phyloP scores from a whole-genome alignment of 2,797 vertebrate species.

The Acanthurus tractus region DNA sequence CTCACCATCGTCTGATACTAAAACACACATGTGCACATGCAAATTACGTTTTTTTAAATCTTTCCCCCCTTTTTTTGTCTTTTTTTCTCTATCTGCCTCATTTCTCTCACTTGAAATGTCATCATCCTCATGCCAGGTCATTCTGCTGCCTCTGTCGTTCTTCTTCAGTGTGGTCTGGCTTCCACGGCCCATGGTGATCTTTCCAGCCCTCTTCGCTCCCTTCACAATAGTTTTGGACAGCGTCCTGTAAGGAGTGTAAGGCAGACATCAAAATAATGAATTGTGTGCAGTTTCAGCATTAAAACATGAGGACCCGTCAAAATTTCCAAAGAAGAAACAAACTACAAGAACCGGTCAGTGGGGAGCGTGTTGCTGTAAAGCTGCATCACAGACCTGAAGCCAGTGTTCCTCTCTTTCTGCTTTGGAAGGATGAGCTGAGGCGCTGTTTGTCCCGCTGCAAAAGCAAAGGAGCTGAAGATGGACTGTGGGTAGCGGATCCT shows the following conservation, averaged over 20 bases:
- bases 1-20: slow-evolving; percentile 98
- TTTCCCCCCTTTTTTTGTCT: background rate
- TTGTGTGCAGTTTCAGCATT: background rate
- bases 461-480: slow-evolving; percentile 95
- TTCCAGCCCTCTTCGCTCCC: slow-evolving; percentile 95
- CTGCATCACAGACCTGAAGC: slow-evolving; percentile 89
- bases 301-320: background rate
- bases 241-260: slow-evolving; percentile 83
- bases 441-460: slow-evolving; percentile 93
- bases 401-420: slow-evolving; percentile 97
- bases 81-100: background rate
- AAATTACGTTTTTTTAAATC: background rate
- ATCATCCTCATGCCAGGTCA: slow-evolving; percentile 94
- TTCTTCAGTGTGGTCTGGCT: slow-evolving; percentile 93
- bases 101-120: slow-evolving; percentile 91
- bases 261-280: slow-evolving; percentile 26
- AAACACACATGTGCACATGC: slow-evolving; percentile 1
- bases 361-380: background rate
- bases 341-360: background rate
- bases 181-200: slow-evolving; percentile 97
- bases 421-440: slow-evolving; percentile 95
- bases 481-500: slow-evolving; percentile 98
- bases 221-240: slow-evolving; percentile 98
- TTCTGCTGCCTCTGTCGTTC: slow-evolving; percentile 90
- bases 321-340: slow-evolving; percentile 9